Percentiles rank a stretch among this genome's conserved stretches.
Evolutionary conservation across 2,797 vertebrate genomes (phyloP).

Genomic region (Crenichthys baileyi): DNA sequence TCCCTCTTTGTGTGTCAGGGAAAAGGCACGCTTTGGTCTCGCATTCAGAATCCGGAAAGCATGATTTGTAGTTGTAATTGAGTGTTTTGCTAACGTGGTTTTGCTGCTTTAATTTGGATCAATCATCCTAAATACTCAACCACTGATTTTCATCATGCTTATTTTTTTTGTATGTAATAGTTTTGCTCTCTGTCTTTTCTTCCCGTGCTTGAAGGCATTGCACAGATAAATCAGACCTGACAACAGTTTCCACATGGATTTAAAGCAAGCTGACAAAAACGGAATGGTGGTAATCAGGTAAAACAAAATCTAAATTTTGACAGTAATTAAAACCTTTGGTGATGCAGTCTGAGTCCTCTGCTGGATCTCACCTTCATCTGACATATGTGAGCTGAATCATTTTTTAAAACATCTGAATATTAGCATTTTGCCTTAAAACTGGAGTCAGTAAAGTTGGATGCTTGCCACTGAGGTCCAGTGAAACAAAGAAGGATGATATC

Average conservation of each 20-base stretch:
- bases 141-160: background rate
- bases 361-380: background rate
- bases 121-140: background rate
- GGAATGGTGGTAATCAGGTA: conserved; percentile 13
- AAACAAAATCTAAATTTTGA: conserved; percentile 56
- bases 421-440: conserved; percentile 13
- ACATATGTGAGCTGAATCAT: background rate
- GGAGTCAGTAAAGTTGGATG: conserved; percentile 29
- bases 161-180: background rate
- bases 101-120: conserved; percentile 8
- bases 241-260: background rate
- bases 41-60: background rate
- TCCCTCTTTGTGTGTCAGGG: background rate
- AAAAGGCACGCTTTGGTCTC: background rate
- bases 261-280: conserved; percentile 1
- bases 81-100: background rate
- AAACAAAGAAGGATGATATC: conserved; percentile 14
- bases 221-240: conserved; percentile 11
- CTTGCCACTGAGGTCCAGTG: conserved; percentile 21
- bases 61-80: conserved; percentile 11
- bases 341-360: background rate
- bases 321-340: conserved; percentile 48
- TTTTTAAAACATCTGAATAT: background rate
- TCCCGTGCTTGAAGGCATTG: conserved; percentile 4
- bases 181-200: background rate